These are phyloP conservation scores for Gadus macrocephalus DNA, from an alignment of 2,113 vertebrate species.

Conservation along the genomic window DNA sequence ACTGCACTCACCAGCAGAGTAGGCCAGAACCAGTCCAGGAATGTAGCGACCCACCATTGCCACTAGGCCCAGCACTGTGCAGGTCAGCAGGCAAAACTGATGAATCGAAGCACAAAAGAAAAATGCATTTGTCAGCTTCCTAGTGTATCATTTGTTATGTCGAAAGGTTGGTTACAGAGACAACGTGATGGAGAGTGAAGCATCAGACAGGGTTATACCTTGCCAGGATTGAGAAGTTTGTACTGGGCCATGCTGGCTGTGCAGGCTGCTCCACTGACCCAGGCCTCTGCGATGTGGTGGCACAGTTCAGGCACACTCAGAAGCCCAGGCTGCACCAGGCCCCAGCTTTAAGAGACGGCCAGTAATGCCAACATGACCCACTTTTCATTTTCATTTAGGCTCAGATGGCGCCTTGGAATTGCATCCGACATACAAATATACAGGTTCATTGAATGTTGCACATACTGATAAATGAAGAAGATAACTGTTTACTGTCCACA, in stretches of 20 bases:
- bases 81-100: slow-evolving; percentile 91
- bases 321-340: slow-evolving; percentile 86
- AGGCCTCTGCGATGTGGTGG: slow-evolving; percentile 86
- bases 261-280: slow-evolving; percentile 79
- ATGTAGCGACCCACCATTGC: slow-evolving; percentile 83
- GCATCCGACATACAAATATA: background rate
- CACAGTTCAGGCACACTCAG: slow-evolving; percentile 91
- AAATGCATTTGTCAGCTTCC: too few species aligned
- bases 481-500: too few species aligned
- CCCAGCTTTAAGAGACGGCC: slow-evolving; percentile 60
- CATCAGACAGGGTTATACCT: slow-evolving; percentile 71
- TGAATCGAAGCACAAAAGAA: background rate
- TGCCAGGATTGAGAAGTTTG: slow-evolving; percentile 87
- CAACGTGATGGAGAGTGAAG: background rate
- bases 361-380: background rate
- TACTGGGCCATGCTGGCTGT: slow-evolving; percentile 75
- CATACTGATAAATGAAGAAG: too few species aligned
- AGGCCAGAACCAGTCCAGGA: slow-evolving; percentile 89
- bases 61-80: slow-evolving; percentile 81
- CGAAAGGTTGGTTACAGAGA: background rate
- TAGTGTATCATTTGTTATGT: background rate
- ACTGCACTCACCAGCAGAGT: slow-evolving; percentile 82
- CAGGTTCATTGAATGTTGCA: background rate
- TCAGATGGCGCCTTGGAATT: background rate
- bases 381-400: slow-evolving; percentile 63